phyloP scores from a whole-genome alignment of 2,888 invertebrate genomes.

The Lasioglossum lativentre region DNA sequence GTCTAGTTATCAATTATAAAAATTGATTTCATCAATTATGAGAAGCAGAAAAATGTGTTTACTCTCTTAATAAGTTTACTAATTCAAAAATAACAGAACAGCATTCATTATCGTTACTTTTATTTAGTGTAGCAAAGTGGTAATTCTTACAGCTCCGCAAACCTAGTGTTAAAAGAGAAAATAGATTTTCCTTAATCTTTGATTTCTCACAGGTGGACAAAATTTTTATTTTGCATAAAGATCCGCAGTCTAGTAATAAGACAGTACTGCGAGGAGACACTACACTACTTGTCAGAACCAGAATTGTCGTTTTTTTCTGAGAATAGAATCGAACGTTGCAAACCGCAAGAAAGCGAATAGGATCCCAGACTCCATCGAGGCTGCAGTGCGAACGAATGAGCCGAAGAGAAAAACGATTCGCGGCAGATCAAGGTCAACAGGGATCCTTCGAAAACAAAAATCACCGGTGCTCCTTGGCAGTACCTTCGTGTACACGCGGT shows the following conservation, averaged over 20 bases:
- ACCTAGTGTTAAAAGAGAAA: too few relatives aligned
- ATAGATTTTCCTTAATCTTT: too few relatives aligned
- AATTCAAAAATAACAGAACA: too few relatives aligned
- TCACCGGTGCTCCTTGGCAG: conserved; percentile 26
- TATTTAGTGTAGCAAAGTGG: too few relatives aligned
- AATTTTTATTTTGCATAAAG: not conserved
- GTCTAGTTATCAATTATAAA: too few relatives aligned
- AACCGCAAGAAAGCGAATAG: conserved; percentile 1
- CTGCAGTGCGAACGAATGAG: not conserved
- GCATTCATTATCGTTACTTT: too few relatives aligned
- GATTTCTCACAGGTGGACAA: not conserved
- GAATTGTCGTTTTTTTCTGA: not conserved
- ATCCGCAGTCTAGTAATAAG: not conserved
- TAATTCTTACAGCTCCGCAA: too few relatives aligned
- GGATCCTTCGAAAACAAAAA: conserved; percentile 23
- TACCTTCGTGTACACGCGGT: conserved; percentile 7
- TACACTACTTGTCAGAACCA: not conserved
- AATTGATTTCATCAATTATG: too few relatives aligned
- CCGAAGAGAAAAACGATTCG: not conserved
- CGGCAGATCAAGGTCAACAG: conserved; percentile 14
- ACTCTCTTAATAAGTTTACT: too few relatives aligned
- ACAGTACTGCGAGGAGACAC: not conserved
- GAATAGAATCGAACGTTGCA: not conserved
- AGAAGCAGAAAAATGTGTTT: too few relatives aligned
- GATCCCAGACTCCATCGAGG: not conserved